Conservation (phyloP, 2,113 vertebrate genomes). For the Phainopepla nitens region DNA sequence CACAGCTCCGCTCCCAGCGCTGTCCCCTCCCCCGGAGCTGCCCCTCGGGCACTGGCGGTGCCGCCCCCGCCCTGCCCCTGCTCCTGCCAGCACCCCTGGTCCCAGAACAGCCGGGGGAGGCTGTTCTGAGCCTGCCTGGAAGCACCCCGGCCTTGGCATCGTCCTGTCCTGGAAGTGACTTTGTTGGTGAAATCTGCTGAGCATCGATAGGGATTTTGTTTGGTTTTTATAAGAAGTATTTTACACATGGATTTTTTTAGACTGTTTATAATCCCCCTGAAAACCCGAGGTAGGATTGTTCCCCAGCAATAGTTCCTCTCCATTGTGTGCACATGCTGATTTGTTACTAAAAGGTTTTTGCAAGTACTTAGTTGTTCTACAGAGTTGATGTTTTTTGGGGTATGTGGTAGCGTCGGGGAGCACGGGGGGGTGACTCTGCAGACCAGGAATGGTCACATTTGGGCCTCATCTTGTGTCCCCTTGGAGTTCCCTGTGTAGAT, state of each 20-base stretch:
- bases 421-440: constrained; percentile 21
- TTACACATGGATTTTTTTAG: constrained; percentile 51
- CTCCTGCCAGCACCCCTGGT: fast-evolving
- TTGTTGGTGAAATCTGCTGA: not conserved
- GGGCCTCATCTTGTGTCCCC: constrained; percentile 14
- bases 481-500: constrained; percentile 40
- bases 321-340: constrained; percentile 58
- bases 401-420: constrained; percentile 33
- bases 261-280: constrained; percentile 32
- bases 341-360: constrained; percentile 63
- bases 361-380: constrained; percentile 58
- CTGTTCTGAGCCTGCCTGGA: not conserved
- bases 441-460: not conserved
- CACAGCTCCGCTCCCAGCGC: no score
- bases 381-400: constrained; percentile 48
- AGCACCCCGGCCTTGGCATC: not conserved
- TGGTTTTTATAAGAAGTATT: constrained; percentile 57
- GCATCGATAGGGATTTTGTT: constrained; percentile 15
- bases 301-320: constrained; percentile 50
- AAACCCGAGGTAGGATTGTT: constrained; percentile 10
- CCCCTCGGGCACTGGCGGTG: not conserved
- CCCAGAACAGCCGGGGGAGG: fast-evolving
- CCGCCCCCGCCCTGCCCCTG: not conserved
- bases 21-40: no score
- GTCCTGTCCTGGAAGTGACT: not conserved